Evolutionary conservation across 2,113 vertebrate genomes (phyloP).

Genomic region (Poeciliopsis turrubarensis): DNA sequence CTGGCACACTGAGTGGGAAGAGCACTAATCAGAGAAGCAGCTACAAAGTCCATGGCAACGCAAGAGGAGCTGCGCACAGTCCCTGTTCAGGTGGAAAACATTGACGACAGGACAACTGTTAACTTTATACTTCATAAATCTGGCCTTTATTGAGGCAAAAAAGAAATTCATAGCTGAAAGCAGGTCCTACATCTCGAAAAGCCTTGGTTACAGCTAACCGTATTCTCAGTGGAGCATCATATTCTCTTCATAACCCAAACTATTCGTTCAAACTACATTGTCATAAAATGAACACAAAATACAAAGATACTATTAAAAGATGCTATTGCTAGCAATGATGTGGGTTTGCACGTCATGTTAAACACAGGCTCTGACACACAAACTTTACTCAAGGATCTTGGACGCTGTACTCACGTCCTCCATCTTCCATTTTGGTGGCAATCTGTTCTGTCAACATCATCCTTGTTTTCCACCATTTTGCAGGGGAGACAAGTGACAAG

Average conservation of each 20-base stretch:
- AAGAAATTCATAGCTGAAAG: background rate
- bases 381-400: conserved; percentile 24
- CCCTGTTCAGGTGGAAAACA: background rate
- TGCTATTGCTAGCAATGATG: background rate
- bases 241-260: background rate
- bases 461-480: conserved; percentile 56
- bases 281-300: background rate
- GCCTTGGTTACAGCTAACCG: background rate
- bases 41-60: background rate
- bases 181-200: no score
- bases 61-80: background rate
- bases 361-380: background rate
- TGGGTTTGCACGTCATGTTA: background rate
- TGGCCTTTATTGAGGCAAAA: background rate
- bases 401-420: conserved; percentile 35
- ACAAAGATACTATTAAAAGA: background rate
- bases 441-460: conserved; percentile 53
- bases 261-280: background rate
- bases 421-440: conserved; percentile 27
- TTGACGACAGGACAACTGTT: background rate
- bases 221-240: background rate
- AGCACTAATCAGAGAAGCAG: background rate
- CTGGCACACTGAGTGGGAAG: background rate
- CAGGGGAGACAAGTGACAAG: conserved; percentile 59
- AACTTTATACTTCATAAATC: background rate